Conservation (phyloP, 2,888 invertebrate species). For the Drosophila maculinotata region DNA sequence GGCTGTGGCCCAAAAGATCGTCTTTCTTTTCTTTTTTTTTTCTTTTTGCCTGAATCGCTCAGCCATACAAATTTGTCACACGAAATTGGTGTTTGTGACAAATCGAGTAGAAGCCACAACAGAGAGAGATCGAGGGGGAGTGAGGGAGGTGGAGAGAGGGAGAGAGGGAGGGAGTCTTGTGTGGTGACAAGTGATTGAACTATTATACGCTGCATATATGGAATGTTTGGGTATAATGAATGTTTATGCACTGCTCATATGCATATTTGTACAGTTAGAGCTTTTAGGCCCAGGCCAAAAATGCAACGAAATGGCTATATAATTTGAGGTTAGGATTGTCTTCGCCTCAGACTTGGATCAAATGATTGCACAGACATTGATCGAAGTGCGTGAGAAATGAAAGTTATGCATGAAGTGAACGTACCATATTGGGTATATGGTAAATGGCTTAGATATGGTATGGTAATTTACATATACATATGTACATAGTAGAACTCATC, state of each 20-base stretch:
- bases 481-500: no score
- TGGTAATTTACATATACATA: background rate
- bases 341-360: slow-evolving; percentile 6
- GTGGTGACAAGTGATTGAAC: slow-evolving; percentile 77
- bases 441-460: background rate
- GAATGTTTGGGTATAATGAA: slow-evolving; percentile 48
- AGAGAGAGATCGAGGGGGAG: background rate
- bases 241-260: slow-evolving; percentile 60
- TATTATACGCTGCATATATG: slow-evolving; percentile 63
- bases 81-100: slow-evolving; percentile 82
- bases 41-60: slow-evolving; percentile 15
- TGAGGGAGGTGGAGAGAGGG: background rate
- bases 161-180: slow-evolving; percentile 14
- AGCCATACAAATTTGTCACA: slow-evolving; percentile 78
- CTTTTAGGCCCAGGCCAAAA: slow-evolving; percentile 24
- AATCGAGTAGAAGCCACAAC: slow-evolving; percentile 54
- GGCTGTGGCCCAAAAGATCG: slow-evolving; percentile 62
- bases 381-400: slow-evolving; percentile 35
- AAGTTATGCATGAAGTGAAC: slow-evolving; percentile 11
- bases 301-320: slow-evolving; percentile 32
- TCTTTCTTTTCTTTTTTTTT: slow-evolving; percentile 8
- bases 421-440: background rate
- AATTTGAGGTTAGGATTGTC: slow-evolving; percentile 37
- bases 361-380: slow-evolving; percentile 11
- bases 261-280: slow-evolving; percentile 73